A percentile compares a stretch with the other conserved stretches of the same genome.
Evolutionary conservation across 2,797 vertebrate genomes (phyloP).

Genomic region (Mus minutoides): DNA sequence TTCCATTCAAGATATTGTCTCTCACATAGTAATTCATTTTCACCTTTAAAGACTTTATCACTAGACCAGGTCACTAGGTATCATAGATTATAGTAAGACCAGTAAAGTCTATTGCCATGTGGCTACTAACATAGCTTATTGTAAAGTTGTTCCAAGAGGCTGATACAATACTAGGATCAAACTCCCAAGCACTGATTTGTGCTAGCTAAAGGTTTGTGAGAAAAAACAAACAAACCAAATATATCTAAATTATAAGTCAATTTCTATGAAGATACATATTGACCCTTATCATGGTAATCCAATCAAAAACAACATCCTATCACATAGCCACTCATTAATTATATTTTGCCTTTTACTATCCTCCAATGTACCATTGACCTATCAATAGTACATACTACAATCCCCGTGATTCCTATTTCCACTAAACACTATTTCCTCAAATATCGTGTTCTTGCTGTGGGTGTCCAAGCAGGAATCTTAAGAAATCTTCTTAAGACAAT

Average conservation of each 20-base stretch:
- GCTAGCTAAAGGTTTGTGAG: neutral
- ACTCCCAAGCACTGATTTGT: neutral
- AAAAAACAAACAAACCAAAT: neutral
- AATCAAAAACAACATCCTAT: neutral
- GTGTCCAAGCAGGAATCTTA: neutral
- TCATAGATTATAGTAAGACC: neutral
- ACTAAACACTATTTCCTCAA: no score
- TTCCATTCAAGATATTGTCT: neutral
- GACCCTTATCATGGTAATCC: neutral
- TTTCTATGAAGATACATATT: neutral
- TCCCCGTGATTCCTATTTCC: neutral
- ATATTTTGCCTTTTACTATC: neutral
- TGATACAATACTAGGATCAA: neutral
- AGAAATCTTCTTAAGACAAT: neutral
- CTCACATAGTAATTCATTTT: neutral
- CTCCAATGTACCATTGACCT: neutral
- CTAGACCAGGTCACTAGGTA: neutral
- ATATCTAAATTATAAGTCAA: neutral
- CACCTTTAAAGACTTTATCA: neutral
- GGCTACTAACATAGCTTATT: neutral
- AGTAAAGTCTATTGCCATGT: neutral
- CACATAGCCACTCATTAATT: neutral
- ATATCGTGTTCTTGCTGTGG: neutral
- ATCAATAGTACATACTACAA: neutral
- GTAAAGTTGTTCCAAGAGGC: neutral